A percentile compares a stretch with the other conserved stretches of the same genome.
phyloP scores from a whole-genome alignment of 2,113 vertebrate species.

The Isurus oxyrinchus region DNA sequence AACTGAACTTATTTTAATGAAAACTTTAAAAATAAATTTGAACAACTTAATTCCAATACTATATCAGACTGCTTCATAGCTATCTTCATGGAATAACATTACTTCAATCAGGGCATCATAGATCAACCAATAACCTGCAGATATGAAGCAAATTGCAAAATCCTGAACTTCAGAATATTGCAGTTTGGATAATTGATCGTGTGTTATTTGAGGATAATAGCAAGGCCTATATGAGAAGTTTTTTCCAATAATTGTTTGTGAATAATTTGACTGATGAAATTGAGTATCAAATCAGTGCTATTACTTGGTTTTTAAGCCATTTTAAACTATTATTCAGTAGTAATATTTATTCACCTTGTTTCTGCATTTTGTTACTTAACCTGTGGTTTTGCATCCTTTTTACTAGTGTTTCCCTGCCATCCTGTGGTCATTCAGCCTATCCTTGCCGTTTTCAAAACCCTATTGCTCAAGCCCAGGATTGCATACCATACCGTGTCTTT shows the following conservation, averaged over 20 bases:
- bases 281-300: neutral
- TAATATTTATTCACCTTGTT: neutral
- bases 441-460: conserved; percentile 76
- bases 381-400: neutral
- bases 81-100: neutral
- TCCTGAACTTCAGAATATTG: neutral
- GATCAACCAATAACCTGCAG: neutral
- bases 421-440: conserved; percentile 77
- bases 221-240: neutral
- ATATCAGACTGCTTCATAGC: neutral
- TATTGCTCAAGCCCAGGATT: conserved; percentile 56
- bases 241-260: neutral
- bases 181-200: neutral
- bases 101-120: neutral
- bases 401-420: neutral
- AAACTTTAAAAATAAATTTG: neutral
- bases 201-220: neutral
- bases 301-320: neutral
- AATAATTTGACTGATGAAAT: neutral
- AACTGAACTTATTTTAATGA: neutral
- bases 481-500: conserved; percentile 82
- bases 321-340: neutral
- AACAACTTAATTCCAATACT: neutral
- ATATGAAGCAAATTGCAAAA: neutral
- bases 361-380: neutral